phyloP scores from a whole-genome alignment of 2,113 vertebrate species.

The Pagrus major region DNA sequence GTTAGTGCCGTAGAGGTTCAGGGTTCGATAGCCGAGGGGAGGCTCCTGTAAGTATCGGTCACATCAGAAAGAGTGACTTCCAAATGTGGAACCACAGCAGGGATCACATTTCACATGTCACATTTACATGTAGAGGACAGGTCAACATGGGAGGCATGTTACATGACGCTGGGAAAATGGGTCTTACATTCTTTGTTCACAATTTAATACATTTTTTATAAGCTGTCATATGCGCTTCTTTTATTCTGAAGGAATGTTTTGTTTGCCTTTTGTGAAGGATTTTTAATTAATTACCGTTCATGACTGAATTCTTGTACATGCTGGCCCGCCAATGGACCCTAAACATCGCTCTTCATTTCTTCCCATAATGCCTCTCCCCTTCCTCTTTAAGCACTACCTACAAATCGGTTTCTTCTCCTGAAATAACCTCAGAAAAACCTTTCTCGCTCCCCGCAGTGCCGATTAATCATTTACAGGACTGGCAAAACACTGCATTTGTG shows the following conservation, averaged over 20 bases:
- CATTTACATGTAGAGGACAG: conserved; percentile 20
- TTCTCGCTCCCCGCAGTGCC: neutral
- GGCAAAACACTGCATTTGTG: neutral
- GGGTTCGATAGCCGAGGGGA: neutral
- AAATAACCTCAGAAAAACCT: conserved; percentile 7
- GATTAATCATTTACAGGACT: conserved; percentile 30
- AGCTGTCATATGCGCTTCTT: neutral
- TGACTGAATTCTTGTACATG: neutral
- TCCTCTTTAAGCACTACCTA: neutral
- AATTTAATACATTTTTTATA: neutral
- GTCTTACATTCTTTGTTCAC: too few species aligned
- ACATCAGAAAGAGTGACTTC: neutral
- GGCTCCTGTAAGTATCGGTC: neutral
- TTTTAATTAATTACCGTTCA: neutral
- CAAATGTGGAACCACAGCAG: conserved; percentile 28
- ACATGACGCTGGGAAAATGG: neutral
- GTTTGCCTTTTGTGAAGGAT: neutral
- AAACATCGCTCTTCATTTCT: conserved; percentile 2
- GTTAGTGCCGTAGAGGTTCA: conserved; percentile 14
- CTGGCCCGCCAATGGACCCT: neutral
- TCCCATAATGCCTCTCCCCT: neutral
- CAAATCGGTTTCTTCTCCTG: neutral
- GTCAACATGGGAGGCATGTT: neutral
- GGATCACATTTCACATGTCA: conserved; percentile 44
- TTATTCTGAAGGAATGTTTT: neutral